Evolutionary conservation across 2,888 invertebrate species (phyloP).

Genomic region (Xanthia icteritia): DNA sequence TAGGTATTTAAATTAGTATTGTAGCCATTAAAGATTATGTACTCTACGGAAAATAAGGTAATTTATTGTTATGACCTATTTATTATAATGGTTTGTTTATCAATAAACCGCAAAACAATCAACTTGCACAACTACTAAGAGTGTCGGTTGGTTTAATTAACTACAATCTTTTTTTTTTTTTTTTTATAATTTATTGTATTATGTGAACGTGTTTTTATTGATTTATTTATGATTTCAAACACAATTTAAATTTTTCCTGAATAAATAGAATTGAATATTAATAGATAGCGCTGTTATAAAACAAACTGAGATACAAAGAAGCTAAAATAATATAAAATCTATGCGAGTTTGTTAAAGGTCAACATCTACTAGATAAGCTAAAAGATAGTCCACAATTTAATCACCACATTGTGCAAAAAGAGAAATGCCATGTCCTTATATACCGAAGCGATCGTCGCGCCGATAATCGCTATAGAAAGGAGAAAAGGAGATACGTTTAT

Average conservation of each 20-base stretch:
- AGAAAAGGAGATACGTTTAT: too few relatives aligned
- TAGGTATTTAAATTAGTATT: not conserved
- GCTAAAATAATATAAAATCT: not conserved
- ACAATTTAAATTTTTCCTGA: too few relatives aligned
- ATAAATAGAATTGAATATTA: too few relatives aligned
- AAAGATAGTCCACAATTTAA: not conserved
- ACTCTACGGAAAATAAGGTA: not conserved
- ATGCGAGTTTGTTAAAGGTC: not conserved
- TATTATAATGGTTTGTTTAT: not conserved
- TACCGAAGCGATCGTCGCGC: not conserved
- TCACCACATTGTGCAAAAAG: not conserved
- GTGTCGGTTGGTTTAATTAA: not conserved
- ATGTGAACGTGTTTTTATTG: too few relatives aligned
- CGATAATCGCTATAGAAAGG: not conserved
- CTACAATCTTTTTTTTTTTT: too few relatives aligned
- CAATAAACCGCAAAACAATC: not conserved
- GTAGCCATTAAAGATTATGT: not conserved
- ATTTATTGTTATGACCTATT: not conserved
- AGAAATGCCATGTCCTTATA: not conserved
- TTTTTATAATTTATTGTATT: too few relatives aligned
- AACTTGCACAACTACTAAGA: not conserved
- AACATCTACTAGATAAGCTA: not conserved
- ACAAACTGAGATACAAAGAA: not conserved
- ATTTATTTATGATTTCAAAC: too few relatives aligned
- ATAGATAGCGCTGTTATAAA: constrained; percentile 7